These are phyloP conservation scores for Sebastes nivosus DNA, from an alignment of 2,797 vertebrate genomes.

Conservation along the genomic window DNA sequence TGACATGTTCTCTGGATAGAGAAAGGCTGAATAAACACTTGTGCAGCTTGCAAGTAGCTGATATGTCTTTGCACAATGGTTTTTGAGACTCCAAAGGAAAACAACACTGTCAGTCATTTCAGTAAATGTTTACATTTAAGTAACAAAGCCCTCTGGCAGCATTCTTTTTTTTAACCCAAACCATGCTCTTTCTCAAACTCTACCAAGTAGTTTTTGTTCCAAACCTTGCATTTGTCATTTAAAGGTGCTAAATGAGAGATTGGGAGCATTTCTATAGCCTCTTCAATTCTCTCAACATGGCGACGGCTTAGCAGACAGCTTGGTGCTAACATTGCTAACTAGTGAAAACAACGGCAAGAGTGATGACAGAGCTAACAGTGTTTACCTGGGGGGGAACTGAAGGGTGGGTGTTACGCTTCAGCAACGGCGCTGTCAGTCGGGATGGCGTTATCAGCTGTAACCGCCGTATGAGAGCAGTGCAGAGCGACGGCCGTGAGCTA, in stretches of 20 bases:
- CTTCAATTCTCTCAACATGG: too few relatives aligned
- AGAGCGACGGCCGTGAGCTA: too few relatives aligned
- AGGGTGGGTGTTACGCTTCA: too few relatives aligned
- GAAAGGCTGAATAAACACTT: not conserved
- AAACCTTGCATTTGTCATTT: not conserved
- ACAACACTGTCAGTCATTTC: not conserved
- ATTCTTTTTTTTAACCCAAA: not conserved
- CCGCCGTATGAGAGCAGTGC: too few relatives aligned
- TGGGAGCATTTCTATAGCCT: too few relatives aligned
- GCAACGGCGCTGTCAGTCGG: too few relatives aligned
- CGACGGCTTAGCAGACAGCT: too few relatives aligned
- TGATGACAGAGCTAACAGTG: too few relatives aligned
- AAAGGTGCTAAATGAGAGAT: not conserved
- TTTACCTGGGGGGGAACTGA: too few relatives aligned
- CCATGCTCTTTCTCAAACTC: not conserved
- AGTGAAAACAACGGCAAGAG: too few relatives aligned
- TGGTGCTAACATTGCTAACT: too few relatives aligned
- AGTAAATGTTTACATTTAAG: not conserved
- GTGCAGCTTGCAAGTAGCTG: not conserved
- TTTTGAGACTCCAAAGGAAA: not conserved
- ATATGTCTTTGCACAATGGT: not conserved
- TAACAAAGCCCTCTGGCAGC: not conserved
- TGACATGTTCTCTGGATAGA: constrained; percentile 1
- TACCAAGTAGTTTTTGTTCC: not conserved
- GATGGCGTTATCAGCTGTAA: too few relatives aligned